phyloP scores from a whole-genome alignment of 2,888 invertebrate genomes.

The Protophormia terraenovae region DNA sequence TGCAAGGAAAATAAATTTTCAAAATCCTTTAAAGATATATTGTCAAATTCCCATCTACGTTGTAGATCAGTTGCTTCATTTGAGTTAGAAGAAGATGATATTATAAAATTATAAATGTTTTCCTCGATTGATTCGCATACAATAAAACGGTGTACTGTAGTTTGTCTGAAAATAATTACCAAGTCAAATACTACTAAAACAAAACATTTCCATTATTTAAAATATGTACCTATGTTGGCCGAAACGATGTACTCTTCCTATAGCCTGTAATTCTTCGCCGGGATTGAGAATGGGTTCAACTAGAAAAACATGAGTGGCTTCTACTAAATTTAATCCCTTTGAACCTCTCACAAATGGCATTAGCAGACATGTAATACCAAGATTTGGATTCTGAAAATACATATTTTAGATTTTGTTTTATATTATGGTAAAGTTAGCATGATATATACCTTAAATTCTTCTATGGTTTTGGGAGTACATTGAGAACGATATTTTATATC shows the following conservation, averaged over 20 bases:
- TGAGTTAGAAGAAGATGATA: conserved; percentile 70
- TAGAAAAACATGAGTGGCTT: conserved; percentile 89
- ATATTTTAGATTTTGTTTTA: not conserved
- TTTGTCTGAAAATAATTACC: conserved; percentile 79
- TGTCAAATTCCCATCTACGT: conserved; percentile 75
- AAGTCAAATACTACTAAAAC: not conserved
- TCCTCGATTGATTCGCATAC: conserved; percentile 88
- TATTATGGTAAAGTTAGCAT: too few relatives aligned
- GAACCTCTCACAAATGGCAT: conserved; percentile 87
- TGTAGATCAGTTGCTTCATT: conserved; percentile 74
- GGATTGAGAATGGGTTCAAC: conserved; percentile 89
- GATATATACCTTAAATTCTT: conserved; percentile 83
- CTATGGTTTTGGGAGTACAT: conserved; percentile 77
- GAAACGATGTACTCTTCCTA: conserved; percentile 89
- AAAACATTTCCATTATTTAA: not conserved
- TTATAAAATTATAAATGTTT: conserved; percentile 83
- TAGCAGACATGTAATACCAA: conserved; percentile 84
- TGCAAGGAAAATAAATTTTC: conserved; percentile 72
- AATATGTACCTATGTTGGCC: conserved; percentile 86
- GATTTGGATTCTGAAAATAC: conserved; percentile 77
- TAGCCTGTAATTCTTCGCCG: conserved; percentile 88
- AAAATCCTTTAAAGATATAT: conserved; percentile 74
- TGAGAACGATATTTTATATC: conserved; percentile 73
- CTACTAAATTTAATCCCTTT: conserved; percentile 89
- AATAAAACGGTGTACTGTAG: conserved; percentile 87